Percentiles rank a stretch among this genome's conserved stretches.
These are phyloP conservation scores for Cheilosia soror DNA, from an alignment of 2,888 invertebrate species.

Conservation along the genomic window DNA sequence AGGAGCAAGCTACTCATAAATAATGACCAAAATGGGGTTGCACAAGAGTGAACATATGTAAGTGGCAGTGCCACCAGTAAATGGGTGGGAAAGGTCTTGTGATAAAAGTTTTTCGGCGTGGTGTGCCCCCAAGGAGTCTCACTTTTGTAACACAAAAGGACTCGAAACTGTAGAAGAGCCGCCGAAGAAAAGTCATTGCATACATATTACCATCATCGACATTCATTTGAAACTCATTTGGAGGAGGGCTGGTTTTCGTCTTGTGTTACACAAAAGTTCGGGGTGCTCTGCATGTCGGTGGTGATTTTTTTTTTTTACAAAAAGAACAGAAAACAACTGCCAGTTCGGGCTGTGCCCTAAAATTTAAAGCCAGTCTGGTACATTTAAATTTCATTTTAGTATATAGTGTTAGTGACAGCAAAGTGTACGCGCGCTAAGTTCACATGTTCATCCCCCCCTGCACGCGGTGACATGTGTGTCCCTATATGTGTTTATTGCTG, in stretches of 20 bases:
- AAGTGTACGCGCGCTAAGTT: conserved; percentile 12
- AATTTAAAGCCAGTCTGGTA: conserved; percentile 55
- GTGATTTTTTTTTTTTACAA: conserved; percentile 21
- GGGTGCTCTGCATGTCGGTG: background rate
- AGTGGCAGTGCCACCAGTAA: conserved; percentile 3
- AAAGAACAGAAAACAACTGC: conserved; percentile 13
- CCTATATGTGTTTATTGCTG: conserved; percentile 56
- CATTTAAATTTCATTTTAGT: conserved; percentile 65
- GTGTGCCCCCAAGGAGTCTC: conserved; percentile 25
- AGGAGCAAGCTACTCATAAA: conserved; percentile 70
- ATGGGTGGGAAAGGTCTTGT: conserved; percentile 14
- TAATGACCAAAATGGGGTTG: conserved; percentile 72
- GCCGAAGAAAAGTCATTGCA: conserved; percentile 65
- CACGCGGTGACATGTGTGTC: conserved; percentile 57
- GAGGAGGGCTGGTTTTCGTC: conserved; percentile 1
- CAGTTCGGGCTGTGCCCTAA: conserved; percentile 32
- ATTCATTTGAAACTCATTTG: conserved; percentile 64
- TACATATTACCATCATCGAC: conserved; percentile 70
- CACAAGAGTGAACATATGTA: conserved; percentile 31
- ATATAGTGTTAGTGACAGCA: conserved; percentile 7
- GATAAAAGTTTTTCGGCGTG: conserved; percentile 63
- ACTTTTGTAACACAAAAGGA: conserved; percentile 51
- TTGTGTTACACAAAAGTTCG: conserved; percentile 29
- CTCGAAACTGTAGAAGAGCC: conserved; percentile 32
- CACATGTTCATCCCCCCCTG: background rate